Conservation (phyloP, 2,113 vertebrate species). For the Microtus ochrogaster region DNA sequence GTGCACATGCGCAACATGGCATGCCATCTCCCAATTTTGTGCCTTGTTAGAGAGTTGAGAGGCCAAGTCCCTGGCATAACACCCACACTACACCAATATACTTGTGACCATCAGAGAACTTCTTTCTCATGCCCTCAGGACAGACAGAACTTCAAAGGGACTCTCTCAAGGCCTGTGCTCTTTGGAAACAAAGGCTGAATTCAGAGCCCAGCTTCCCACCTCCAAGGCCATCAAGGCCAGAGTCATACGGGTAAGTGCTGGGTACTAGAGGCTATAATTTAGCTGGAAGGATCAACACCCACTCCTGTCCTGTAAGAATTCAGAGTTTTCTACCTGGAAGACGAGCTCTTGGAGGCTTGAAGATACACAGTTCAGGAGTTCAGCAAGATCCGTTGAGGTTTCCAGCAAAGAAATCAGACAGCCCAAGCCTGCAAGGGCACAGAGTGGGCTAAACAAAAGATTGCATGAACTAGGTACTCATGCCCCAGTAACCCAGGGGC, state of each 20-base stretch:
- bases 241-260: neutral
- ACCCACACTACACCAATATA: neutral
- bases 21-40: neutral
- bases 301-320: conserved; percentile 50
- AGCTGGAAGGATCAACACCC: neutral
- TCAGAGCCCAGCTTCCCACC: neutral
- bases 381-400: conserved; percentile 78
- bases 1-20: fast-evolving
- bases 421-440: conserved; percentile 81
- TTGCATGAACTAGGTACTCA: neutral
- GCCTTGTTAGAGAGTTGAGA: neutral
- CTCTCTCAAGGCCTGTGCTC: neutral
- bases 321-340: conserved; percentile 84
- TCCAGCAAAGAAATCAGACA: conserved; percentile 82
- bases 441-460: neutral
- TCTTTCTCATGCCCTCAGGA: neutral
- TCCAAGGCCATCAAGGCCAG: neutral
- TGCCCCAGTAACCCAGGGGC: neutral
- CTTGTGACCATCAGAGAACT: neutral
- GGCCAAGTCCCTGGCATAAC: neutral
- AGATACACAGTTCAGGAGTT: conserved; percentile 83
- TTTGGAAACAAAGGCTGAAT: conserved; percentile 45
- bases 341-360: conserved; percentile 84
- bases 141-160: conserved; percentile 19
- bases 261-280: neutral